Percentiles rank a stretch among this genome's conserved stretches.
Conservation (phyloP, 2,113 vertebrate species). For the Nibea coibor region DNA sequence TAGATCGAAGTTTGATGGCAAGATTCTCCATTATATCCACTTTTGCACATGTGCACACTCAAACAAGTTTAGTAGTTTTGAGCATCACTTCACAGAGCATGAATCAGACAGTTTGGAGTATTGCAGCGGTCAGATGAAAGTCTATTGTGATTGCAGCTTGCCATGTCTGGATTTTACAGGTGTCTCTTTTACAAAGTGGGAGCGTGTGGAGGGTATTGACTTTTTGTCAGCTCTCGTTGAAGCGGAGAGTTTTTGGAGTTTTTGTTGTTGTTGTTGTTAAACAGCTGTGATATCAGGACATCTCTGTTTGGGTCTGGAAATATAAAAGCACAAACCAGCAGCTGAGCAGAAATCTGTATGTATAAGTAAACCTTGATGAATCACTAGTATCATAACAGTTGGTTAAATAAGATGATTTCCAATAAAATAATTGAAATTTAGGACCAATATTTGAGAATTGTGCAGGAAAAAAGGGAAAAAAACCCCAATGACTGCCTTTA, state of each 20-base stretch:
- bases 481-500: neutral
- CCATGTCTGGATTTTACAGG: slow-evolving; percentile 36
- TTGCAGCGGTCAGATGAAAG: neutral
- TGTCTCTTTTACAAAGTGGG: slow-evolving; percentile 40
- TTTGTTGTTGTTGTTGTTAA: slow-evolving; percentile 30
- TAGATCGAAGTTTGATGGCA: neutral
- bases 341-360: neutral
- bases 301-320: slow-evolving; percentile 22
- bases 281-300: slow-evolving; percentile 33
- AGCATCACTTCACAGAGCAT: neutral
- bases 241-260: slow-evolving; percentile 26
- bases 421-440: neutral
- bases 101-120: slow-evolving; percentile 4
- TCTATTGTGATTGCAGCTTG: slow-evolving; percentile 25
- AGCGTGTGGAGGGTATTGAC: slow-evolving; percentile 47
- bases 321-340: neutral
- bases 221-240: slow-evolving; percentile 58
- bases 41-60: neutral
- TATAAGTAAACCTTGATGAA: neutral
- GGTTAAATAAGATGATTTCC: too few relatives aligned
- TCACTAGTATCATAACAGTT: neutral
- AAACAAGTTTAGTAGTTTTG: too few relatives aligned
- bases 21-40: neutral
- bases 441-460: neutral
- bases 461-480: neutral